Evolutionary conservation across 2,888 invertebrate species (phyloP), one percentile per base, ranked within the genome.

Genomic region (Empis stercorea): DNA sequence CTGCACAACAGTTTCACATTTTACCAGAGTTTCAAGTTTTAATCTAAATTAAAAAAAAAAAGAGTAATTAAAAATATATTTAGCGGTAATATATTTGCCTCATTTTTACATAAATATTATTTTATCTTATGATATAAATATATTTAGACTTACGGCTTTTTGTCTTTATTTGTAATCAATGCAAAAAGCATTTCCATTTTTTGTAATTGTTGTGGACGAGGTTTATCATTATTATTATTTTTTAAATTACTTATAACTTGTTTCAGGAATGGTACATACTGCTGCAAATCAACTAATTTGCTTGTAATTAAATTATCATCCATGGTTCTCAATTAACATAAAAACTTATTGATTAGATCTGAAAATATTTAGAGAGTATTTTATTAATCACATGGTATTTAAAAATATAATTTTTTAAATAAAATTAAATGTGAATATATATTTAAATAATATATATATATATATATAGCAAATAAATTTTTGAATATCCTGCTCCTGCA

Each of bases 261-360:
- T 59, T 79, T 78, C 63, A 86, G 64, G 61, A 84, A 84, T n/a
- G 84, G 83, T 57, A 84, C 75, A 66, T 80, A 81, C 56, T 74
- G 74, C 67, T 80, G 79, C 72, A 83, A 76, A 60, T 78, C 77
- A 27, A 7, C 23, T 27, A 27, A 27, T 27, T 27, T 27, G 9
- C 7, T 27, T 2, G 5, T 9, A 27, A 27, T 27, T 27, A 27
- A 27, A 27, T 4, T 27, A 27, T 27, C 23, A 4, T 27, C 23
- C 23, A 27, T 27, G 9, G n/a, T 7, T 27, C 2, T 27, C 9
- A 27, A 2, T 27, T 27, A 27, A 27, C 20, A 20, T 4, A 27
- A 27, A 27, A 27, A 27, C 2, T 20, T 20, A 20, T 27, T 27
- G 23, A 7, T 27, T 55, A 73, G 72, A 61, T 81, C 73, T 66